Percentiles rank a stretch among this genome's conserved stretches.
Conservation (phyloP, 2,113 vertebrate genomes). For the Cairina moschata region DNA sequence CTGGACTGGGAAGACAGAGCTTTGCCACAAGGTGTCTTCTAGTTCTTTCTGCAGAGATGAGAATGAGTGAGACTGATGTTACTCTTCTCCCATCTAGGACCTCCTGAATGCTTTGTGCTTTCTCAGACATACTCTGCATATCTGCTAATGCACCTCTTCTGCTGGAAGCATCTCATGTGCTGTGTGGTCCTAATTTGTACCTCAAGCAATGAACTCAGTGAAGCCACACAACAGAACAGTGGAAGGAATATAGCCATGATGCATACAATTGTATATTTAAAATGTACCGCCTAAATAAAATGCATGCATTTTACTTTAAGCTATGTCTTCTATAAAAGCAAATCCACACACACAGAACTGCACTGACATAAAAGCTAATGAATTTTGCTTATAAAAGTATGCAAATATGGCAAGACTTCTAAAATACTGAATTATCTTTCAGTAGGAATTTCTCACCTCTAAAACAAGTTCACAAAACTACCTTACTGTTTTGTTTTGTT, state of each 20-base stretch:
- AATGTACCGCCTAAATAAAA: background rate
- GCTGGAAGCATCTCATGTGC: background rate
- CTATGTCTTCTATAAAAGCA: background rate
- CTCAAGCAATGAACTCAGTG: background rate
- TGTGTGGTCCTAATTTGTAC: background rate
- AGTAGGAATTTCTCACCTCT: background rate
- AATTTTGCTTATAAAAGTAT: background rate
- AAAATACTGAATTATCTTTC: background rate
- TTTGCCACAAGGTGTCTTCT: background rate
- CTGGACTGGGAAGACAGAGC: background rate
- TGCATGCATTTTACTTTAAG: background rate
- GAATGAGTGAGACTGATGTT: background rate
- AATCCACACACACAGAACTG: background rate
- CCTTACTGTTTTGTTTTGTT: accelerated
- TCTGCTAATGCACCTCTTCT: background rate
- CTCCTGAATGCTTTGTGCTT: background rate
- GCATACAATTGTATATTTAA: background rate
- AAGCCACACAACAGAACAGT: background rate
- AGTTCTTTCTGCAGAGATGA: background rate
- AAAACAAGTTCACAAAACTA: background rate
- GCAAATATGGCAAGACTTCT: background rate
- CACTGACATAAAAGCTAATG: background rate
- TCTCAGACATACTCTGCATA: background rate
- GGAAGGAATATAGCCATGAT: background rate
- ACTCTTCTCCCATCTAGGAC: background rate